These are phyloP conservation scores for Aphis craccivora DNA, from an alignment of 1,140 invertebrate species.

Conservation along the genomic window DNA sequence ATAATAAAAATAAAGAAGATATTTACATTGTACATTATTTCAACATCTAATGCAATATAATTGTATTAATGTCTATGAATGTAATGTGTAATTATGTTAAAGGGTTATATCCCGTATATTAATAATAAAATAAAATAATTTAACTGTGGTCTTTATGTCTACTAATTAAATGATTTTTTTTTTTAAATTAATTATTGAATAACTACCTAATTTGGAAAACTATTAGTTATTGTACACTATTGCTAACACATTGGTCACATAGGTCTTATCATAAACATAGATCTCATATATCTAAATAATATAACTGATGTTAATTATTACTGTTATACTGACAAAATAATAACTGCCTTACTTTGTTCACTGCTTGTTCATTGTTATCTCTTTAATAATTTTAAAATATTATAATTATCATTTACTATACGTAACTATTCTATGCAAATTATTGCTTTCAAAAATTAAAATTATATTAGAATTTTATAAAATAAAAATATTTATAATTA, in stretches of 20 bases:
- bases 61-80: no score
- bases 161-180: no score
- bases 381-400: not conserved
- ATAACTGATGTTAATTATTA: no score
- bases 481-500: no score
- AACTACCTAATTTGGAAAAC: not conserved
- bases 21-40: no score
- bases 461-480: not conserved
- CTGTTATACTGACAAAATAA: not conserved
- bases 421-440: no score
- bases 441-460: not conserved
- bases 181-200: not conserved
- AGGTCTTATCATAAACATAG: not conserved
- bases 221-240: not conserved
- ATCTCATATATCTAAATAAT: not conserved
- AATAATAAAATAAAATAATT: no score
- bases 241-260: not conserved
- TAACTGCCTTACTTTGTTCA: not conserved
- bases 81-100: no score
- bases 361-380: not conserved
- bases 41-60: no score
- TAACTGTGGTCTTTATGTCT: no score
- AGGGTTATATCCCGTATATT: no score
- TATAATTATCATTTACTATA: not conserved
- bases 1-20: no score